Base-by-base conservation (phyloP, 1,140 invertebrate species). In the Neomicropteryx cornuta region DNA sequence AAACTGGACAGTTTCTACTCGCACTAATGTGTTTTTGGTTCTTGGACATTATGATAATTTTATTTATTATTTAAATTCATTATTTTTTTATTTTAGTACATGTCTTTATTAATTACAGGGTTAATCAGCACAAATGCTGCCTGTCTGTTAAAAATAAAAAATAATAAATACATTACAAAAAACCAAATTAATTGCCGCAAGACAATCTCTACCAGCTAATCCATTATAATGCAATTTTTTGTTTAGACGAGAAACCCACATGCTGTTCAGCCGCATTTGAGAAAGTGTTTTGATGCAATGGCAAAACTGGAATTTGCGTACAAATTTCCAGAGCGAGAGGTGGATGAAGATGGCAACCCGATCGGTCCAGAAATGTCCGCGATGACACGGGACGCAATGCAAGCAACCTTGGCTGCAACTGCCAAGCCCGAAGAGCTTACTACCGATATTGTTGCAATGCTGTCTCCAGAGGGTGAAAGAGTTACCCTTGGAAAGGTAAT, bases 211-310 rank as follows among this genome's bases (percentile, higher is more conserved):
- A n/a, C n/a, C n/a, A n/a, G n/a, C n/a, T n/a, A n/a, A n/a, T n/a
- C n/a, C n/a, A n/a, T n/a, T n/a, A n/a, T n/a, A n/a, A 28, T 43
- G 41, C 30, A 44, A 32, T 30, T 42, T n/a, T 39, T 61, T 36
- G 64, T 69, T 21, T 58, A 83, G 73, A 87, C 85, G 0, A 70
- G 82, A 42, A 87, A 90, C 60, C 85, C 87, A 0, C 78, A 84
- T 44, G 86, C 86, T 1, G 86, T 94, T 1, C 88, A 93, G 52
- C 83, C 83, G 6, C 84, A 92, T 67, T 62, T 94, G 14, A 71
- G 84, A 32, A 93, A 92, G 60, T 92, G 87, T 51, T 94, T 94
- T 56, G 87, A 92, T 58, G 87, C 79, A 1, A 84, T 88, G 24
- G 70, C 77, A 11, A 77, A 79, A 36, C 60, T 91, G 14, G 84